These are phyloP conservation scores for Suncus etruscus DNA, from an alignment of 2,113 vertebrate species.

Conservation along the genomic window DNA sequence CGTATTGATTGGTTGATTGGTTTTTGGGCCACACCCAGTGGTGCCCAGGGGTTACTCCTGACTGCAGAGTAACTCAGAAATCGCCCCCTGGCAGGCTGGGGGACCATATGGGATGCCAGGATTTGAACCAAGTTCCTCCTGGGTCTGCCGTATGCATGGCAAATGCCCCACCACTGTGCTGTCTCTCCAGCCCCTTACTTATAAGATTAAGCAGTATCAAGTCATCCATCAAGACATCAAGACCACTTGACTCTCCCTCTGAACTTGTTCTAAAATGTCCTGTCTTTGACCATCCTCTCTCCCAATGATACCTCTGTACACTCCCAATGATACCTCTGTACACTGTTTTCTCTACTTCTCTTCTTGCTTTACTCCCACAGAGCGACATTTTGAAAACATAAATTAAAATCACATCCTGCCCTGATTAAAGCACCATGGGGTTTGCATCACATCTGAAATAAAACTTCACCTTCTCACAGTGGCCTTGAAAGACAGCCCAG, in stretches of 20 bases:
- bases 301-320: rapidly evolving
- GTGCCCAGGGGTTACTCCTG: too few species aligned
- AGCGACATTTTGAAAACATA: conserved; percentile 49
- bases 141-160: too few species aligned
- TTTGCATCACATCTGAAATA: neutral
- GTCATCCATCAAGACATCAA: neutral
- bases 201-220: neutral
- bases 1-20: too few species aligned
- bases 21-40: too few species aligned
- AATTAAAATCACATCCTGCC: conserved; percentile 46
- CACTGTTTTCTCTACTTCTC: neutral
- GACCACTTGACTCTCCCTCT: neutral
- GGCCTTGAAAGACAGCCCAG: neutral
- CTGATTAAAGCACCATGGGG: conserved; percentile 40
- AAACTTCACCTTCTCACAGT: neutral
- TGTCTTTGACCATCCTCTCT: rapidly evolving
- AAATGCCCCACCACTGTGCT: too few species aligned
- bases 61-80: too few species aligned
- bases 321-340: too few species aligned
- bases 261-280: neutral
- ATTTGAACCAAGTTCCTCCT: too few species aligned
- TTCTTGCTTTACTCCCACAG: neutral
- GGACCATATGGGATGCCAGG: too few species aligned
- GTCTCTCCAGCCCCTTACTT: too few species aligned
- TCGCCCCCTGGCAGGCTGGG: too few species aligned